Conservation (phyloP, 2,888 invertebrate species). For the Alloplasta piceator region DNA sequence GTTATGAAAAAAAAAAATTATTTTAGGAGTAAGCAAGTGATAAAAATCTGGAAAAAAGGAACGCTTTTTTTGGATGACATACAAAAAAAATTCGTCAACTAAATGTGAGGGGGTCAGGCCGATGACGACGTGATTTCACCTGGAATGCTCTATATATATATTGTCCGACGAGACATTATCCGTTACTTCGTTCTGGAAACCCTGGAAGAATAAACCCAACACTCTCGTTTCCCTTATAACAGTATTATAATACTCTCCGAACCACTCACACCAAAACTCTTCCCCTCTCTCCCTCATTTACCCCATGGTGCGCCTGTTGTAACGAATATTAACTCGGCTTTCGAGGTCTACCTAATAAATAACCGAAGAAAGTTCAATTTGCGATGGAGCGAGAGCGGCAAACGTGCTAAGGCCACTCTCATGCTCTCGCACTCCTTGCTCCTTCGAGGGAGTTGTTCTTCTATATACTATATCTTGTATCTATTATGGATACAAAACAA, state of each 20-base stretch:
- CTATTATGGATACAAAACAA: too few relatives aligned
- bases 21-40: too few relatives aligned
- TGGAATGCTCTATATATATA: conserved; percentile 14
- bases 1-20: too few relatives aligned
- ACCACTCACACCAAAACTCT: conserved; percentile 38
- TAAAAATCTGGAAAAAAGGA: too few relatives aligned
- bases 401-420: conserved; percentile 58
- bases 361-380: conserved; percentile 75
- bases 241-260: conserved; percentile 17
- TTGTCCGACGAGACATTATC: conserved; percentile 5
- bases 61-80: too few relatives aligned
- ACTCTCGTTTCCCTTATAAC: conserved; percentile 8
- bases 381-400: conserved; percentile 45
- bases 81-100: too few relatives aligned
- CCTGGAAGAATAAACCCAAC: conserved; percentile 35
- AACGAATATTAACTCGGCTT: conserved; percentile 74
- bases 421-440: conserved; percentile 47
- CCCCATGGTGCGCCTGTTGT: conserved; percentile 42
- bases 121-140: too few relatives aligned
- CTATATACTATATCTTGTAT: neutral
- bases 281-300: conserved; percentile 32
- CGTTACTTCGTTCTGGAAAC: conserved; percentile 7
- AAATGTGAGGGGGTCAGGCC: too few relatives aligned
- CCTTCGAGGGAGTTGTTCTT: conserved; percentile 31
- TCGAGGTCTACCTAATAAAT: conserved; percentile 71